phyloP scores from a whole-genome alignment of 2,888 invertebrate species.

The Conistra vaccinii region DNA sequence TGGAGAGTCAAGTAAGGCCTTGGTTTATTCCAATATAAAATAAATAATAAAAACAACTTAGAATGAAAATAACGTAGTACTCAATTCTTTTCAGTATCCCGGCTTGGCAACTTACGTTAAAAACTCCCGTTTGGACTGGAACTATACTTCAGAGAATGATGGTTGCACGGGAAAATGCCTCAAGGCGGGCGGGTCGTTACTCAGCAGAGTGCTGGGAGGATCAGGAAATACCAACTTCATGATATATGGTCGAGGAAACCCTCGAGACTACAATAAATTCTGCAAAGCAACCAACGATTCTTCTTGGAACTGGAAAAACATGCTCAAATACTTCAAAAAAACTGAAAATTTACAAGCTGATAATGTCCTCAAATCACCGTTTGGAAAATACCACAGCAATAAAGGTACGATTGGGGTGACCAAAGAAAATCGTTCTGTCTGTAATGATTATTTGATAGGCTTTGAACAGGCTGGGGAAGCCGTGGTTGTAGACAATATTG shows the following conservation, averaged over 20 bases:
- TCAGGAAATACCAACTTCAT: constrained; percentile 67
- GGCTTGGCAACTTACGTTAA: constrained; percentile 35
- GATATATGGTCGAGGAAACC: constrained; percentile 69
- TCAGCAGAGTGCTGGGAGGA: constrained; percentile 75
- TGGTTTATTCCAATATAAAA: not conserved
- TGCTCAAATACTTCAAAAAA: constrained; percentile 72
- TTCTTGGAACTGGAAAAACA: constrained; percentile 68
- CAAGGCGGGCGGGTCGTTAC: constrained; percentile 46
- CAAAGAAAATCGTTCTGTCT: constrained; percentile 63
- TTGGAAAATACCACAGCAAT: constrained; percentile 60
- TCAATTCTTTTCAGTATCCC: constrained; percentile 40
- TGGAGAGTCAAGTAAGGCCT: constrained; percentile 57
- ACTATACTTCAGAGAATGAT: constrained; percentile 62
- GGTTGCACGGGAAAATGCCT: not conserved
- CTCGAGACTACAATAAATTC: constrained; percentile 69
- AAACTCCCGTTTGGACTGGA: constrained; percentile 63
- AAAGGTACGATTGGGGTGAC: constrained; percentile 65
- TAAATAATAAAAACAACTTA: not conserved
- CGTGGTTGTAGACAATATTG: constrained; percentile 77
- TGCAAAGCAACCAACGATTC: constrained; percentile 60
- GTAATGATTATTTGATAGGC: constrained; percentile 44
- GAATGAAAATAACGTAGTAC: not conserved
- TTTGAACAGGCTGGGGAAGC: constrained; percentile 78
- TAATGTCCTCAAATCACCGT: constrained; percentile 57
- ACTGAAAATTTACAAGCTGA: constrained; percentile 67